Evolutionary conservation across 2,113 vertebrate species (phyloP), one percentile per base, ranked within the genome.

Genomic region (Nerophis lumbriciformis): DNA sequence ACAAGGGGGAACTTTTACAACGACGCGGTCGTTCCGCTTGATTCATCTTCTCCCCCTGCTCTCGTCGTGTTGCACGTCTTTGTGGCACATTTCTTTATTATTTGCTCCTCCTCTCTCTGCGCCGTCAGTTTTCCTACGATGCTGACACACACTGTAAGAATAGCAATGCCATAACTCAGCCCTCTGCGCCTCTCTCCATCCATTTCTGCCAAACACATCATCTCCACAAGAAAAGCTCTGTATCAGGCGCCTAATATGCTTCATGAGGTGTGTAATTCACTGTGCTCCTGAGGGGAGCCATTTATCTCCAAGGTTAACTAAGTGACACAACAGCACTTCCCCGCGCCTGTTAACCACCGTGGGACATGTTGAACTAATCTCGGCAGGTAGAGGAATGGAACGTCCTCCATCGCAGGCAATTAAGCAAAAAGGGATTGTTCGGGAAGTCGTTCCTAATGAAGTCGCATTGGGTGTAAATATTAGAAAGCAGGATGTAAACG

Each of bases 271-370:
- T 90, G 91, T 94, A 93, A 96, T 93, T 93, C 91, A 91, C 91
- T 90, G 87, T 86, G 90, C 90, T 90, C 90, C 63, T 75, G 87
- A 85, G 90, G 87, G 88, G 86, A 83, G 88, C 86, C 90, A 93
- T 97, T 94, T 91, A 91, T 94, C 93, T 95, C 83, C 80, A 79
- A 86, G 89, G 93, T 94, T 96, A 95, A 94, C 93, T 94, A 96
- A 93, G 88, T 91, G 88, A 91, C 89, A 92, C 89, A 93, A 93
- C 92, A 86, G 81, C 85, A 82, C 89, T 91, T 91, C 92, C 92
- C 88, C 86, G 72, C 84, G 83, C 82, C 90, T 92, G 83, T 83
- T 90, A 88, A 57, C 84, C 88, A 85, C 88, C 80, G 85, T 75
- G 87, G 83, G 79, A 86, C 85, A 83, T 79, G 85, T 77, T 81